These are phyloP conservation scores for Anhinga rufa DNA, from an alignment of 2,113 vertebrate species.

Conservation along the genomic window DNA sequence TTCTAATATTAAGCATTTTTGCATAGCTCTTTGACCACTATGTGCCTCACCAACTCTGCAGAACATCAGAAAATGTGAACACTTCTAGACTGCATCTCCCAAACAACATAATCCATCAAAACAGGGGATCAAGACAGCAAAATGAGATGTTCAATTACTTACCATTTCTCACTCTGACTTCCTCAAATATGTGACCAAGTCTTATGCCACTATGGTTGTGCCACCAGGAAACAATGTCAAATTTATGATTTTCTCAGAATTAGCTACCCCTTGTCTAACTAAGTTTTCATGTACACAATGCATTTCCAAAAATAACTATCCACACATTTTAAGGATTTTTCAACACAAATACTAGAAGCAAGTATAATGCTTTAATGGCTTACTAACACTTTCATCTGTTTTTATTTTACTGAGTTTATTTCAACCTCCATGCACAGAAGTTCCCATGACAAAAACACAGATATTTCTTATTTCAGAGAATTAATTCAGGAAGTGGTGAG, in stretches of 20 bases:
- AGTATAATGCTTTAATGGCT: not conserved
- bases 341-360: not conserved
- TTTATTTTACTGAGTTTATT: not conserved
- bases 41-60: not conserved
- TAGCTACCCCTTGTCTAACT: not conserved
- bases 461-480: not conserved
- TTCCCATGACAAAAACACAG: not conserved
- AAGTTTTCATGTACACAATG: not conserved
- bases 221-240: not conserved
- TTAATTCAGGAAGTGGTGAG: not conserved
- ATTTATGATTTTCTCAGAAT: not conserved
- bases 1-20: not conserved
- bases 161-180: not conserved
- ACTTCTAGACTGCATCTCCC: not conserved
- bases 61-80: not conserved
- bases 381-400: not conserved
- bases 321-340: not conserved
- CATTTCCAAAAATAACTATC: not conserved
- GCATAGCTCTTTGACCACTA: not conserved
- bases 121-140: not conserved
- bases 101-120: not conserved
- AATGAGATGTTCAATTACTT: not conserved
- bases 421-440: not conserved
- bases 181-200: not conserved
- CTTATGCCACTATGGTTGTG: not conserved